Conservation (phyloP, 2,113 vertebrate species). For the Clinocottus analis region DNA sequence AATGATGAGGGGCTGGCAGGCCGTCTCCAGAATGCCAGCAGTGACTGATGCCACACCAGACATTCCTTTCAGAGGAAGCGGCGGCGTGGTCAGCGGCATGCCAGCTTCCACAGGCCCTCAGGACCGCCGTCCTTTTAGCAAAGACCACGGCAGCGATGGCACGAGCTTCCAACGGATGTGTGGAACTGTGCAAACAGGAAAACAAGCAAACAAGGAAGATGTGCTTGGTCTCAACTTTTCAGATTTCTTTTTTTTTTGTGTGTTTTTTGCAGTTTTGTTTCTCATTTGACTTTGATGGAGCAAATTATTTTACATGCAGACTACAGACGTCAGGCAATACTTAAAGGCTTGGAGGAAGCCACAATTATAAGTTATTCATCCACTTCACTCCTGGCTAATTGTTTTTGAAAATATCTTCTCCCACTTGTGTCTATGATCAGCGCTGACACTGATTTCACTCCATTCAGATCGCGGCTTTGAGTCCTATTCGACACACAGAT, state of each 20-base stretch:
- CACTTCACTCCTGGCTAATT: background rate
- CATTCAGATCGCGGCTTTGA: background rate
- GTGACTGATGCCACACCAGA: slow-evolving; percentile 82
- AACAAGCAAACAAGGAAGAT: slow-evolving; percentile 52
- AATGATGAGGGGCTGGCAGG: slow-evolving; percentile 73
- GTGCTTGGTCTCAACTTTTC: slow-evolving; percentile 63
- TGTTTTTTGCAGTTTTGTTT: slow-evolving; percentile 34
- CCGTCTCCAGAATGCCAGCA: slow-evolving; percentile 78
- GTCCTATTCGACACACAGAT: background rate
- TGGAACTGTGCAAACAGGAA: slow-evolving; percentile 45
- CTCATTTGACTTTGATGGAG: slow-evolving; percentile 23
- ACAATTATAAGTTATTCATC: background rate
- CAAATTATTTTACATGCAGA: background rate
- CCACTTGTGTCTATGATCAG: background rate
- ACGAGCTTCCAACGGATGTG: slow-evolving; percentile 53
- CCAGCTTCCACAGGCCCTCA: slow-evolving; percentile 67
- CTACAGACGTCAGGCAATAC: background rate
- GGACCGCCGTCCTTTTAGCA: slow-evolving; percentile 59
- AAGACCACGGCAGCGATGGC: slow-evolving; percentile 57
- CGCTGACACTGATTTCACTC: background rate
- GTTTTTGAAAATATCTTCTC: background rate
- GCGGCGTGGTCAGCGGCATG: slow-evolving; percentile 65
- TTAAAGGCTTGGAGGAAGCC: background rate
- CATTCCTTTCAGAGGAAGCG: slow-evolving; percentile 77
- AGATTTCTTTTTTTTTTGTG: slow-evolving; percentile 1